Conservation (phyloP, 1,140 invertebrate genomes). For the Sminthurides bifidus region DNA sequence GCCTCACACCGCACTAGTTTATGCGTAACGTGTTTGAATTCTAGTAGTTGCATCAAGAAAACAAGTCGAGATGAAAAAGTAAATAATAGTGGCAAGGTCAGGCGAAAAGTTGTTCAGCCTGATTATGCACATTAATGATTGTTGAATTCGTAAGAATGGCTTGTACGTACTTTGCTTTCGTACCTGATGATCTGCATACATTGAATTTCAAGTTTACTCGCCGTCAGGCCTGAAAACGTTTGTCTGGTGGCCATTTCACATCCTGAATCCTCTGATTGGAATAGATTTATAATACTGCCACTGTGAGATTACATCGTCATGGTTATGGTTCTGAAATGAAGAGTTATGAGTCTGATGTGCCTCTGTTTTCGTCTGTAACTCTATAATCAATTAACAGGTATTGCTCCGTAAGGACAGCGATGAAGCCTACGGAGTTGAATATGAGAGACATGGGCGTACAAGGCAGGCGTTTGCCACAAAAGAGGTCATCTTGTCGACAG, state of each 20-base stretch:
- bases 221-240: not conserved
- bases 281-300: not conserved
- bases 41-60: too few relatives aligned
- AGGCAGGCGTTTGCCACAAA: conserved; percentile 8
- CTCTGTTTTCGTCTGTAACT: not conserved
- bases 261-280: not conserved
- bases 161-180: not conserved
- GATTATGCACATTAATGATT: too few relatives aligned
- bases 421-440: conserved; percentile 13
- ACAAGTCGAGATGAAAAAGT: too few relatives aligned
- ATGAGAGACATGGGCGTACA: not conserved
- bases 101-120: too few relatives aligned
- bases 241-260: not conserved
- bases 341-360: too few relatives aligned
- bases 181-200: not conserved
- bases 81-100: too few relatives aligned
- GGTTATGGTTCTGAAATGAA: not conserved
- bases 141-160: not conserved
- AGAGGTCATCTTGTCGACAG: conserved; percentile 10
- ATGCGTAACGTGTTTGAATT: too few relatives aligned
- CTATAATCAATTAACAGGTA: not conserved
- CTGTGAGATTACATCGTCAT: not conserved
- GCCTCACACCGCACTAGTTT: not conserved
- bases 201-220: not conserved
- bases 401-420: not conserved